Conservation (phyloP, 2,888 invertebrate genomes). For the Trisateles emortualis region DNA sequence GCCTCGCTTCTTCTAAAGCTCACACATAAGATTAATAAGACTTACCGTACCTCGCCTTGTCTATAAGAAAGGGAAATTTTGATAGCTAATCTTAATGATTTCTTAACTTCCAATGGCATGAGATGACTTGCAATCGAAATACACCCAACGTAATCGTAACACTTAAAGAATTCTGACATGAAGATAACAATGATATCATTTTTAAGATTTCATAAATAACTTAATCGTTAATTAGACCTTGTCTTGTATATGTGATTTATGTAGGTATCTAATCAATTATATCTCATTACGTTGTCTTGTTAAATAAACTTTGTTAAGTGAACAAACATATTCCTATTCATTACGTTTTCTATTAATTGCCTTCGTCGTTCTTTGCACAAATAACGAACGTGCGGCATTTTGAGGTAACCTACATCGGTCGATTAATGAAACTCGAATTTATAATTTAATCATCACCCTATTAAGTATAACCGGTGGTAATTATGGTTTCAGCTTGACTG, state of each 20-base stretch:
- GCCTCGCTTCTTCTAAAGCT: too few species aligned
- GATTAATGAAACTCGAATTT: not conserved
- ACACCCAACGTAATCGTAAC: too few species aligned
- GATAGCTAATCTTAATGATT: conserved; percentile 30
- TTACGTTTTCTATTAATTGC: not conserved
- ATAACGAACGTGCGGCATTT: too few species aligned
- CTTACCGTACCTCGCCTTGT: too few species aligned
- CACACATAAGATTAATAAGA: too few species aligned
- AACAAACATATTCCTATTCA: conserved; percentile 14
- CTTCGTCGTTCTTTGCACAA: not conserved
- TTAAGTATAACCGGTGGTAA: not conserved
- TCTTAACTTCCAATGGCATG: conserved; percentile 12
- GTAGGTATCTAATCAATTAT: too few species aligned
- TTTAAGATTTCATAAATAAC: too few species aligned
- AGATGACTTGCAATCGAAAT: conserved; percentile 38
- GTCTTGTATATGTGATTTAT: too few species aligned
- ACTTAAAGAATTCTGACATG: too few species aligned
- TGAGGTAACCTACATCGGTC: conserved; percentile 35
- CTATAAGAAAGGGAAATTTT: conserved; percentile 34
- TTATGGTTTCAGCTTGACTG: not conserved
- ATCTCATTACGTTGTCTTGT: conserved; percentile 38
- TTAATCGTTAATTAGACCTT: too few species aligned
- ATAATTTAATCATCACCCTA: not conserved
- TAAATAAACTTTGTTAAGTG: conserved; percentile 24
- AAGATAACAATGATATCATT: too few species aligned